Conservation (phyloP, 37 sponge, comb jelly and placozoan genomes). For the Bolinopsis microptera region DNA sequence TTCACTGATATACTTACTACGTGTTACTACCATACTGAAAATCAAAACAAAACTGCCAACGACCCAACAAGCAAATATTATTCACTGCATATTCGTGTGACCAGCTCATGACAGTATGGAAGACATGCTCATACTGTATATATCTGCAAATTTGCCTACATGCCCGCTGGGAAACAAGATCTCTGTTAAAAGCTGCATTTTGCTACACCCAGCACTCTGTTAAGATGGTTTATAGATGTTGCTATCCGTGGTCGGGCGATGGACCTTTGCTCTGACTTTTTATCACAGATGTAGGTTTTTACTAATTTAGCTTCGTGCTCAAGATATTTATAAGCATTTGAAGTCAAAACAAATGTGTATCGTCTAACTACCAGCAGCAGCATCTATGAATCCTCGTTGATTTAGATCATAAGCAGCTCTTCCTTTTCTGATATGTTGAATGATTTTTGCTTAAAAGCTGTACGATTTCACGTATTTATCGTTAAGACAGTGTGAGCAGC, state of each 20-base stretch:
- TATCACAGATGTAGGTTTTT: too few species aligned
- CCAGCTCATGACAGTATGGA: not conserved
- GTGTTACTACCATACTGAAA: too few species aligned
- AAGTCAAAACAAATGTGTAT: too few species aligned
- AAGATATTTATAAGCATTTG: too few species aligned
- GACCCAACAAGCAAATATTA: not conserved
- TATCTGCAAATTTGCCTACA: not conserved
- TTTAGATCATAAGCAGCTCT: not conserved
- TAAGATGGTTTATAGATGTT: not conserved
- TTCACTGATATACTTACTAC: too few species aligned
- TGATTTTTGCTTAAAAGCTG: not conserved
- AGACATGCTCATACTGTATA: not conserved
- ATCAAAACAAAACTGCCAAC: not conserved
- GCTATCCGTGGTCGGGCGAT: too few species aligned
- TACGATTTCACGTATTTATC: not conserved
- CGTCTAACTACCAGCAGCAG: not conserved
- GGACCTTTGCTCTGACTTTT: too few species aligned
- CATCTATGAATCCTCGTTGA: not conserved
- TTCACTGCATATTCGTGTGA: not conserved
- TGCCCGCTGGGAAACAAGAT: not conserved
- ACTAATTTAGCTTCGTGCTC: too few species aligned
- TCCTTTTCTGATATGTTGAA: not conserved
- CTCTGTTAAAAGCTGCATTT: not conserved
- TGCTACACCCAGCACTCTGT: not conserved
- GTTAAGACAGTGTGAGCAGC: not conserved